phyloP scores from a whole-genome alignment of 2,888 invertebrate species.

The Eupithecia inturbata region DNA sequence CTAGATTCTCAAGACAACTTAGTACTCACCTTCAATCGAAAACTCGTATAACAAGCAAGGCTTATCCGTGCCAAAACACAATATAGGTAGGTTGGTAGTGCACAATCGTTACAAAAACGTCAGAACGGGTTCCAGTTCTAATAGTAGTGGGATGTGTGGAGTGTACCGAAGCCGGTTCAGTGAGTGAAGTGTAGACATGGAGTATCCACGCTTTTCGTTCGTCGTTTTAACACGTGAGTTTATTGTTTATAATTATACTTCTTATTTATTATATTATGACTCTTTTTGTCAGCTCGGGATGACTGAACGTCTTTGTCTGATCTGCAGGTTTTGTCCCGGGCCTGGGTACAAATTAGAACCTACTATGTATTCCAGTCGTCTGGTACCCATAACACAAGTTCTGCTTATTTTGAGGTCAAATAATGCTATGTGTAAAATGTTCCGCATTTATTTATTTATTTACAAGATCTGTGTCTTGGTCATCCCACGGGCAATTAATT shows the following conservation, averaged over 20 bases:
- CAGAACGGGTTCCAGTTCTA: constrained; percentile 24
- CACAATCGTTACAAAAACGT: constrained; percentile 15
- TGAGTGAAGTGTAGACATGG: constrained; percentile 55
- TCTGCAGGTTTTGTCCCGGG: not conserved
- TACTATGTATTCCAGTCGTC: not conserved
- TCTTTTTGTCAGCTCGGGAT: not conserved
- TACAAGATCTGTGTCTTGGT: not conserved
- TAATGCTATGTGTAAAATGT: no score
- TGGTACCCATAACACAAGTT: not conserved
- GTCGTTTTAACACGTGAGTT: constrained; percentile 77
- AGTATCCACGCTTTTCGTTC: constrained; percentile 64
- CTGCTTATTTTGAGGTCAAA: not conserved
- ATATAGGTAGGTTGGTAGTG: not conserved
- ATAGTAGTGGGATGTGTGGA: constrained; percentile 12
- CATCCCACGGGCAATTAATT: not conserved
- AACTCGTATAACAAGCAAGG: not conserved
- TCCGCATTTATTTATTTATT: not conserved
- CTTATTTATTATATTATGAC: no score
- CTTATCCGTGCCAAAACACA: not conserved
- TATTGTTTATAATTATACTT: not conserved
- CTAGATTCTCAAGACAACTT: not conserved
- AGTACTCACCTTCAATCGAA: not conserved
- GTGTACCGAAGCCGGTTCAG: constrained; percentile 24
- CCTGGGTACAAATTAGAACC: not conserved
- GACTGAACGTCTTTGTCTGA: not conserved